phyloP scores from a whole-genome alignment of 2,888 invertebrate species.

The Chymomyza procnemis region DNA sequence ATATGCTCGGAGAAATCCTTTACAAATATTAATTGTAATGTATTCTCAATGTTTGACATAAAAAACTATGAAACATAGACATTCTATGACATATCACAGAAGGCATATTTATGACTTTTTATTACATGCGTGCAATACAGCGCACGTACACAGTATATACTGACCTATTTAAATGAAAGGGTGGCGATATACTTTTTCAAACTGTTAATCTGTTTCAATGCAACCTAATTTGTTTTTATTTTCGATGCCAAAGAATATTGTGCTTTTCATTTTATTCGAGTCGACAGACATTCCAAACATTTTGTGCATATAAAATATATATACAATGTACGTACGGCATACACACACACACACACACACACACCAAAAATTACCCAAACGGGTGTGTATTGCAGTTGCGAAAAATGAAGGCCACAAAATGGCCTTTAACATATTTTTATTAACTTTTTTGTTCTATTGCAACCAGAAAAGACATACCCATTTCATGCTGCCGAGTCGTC shows the following conservation, averaged over 20 bases:
- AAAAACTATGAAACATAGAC: too few species aligned
- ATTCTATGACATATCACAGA: neutral
- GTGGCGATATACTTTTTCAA: neutral
- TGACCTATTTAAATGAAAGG: neutral
- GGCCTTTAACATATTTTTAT: neutral
- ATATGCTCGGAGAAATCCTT: neutral
- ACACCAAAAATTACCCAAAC: neutral
- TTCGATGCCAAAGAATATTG: too few species aligned
- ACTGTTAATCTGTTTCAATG: neutral
- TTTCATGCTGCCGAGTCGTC: slow-evolving; percentile 5
- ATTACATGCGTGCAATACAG: neutral
- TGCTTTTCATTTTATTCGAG: too few species aligned
- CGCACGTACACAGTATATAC: neutral
- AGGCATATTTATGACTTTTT: neutral
- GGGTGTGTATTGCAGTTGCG: neutral
- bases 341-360: neutral
- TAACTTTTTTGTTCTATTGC: neutral
- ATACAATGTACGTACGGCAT: neutral
- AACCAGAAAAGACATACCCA: slow-evolving; percentile 3
- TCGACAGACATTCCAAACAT: neutral
- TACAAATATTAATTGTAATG: too few species aligned
- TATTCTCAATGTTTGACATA: too few species aligned
- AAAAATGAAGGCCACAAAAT: slow-evolving; percentile 10
- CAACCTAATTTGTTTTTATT: neutral
- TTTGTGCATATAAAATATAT: neutral